Base-by-base conservation (phyloP, 1,140 invertebrate species). In the Drosophila rhopaloa region DNA sequence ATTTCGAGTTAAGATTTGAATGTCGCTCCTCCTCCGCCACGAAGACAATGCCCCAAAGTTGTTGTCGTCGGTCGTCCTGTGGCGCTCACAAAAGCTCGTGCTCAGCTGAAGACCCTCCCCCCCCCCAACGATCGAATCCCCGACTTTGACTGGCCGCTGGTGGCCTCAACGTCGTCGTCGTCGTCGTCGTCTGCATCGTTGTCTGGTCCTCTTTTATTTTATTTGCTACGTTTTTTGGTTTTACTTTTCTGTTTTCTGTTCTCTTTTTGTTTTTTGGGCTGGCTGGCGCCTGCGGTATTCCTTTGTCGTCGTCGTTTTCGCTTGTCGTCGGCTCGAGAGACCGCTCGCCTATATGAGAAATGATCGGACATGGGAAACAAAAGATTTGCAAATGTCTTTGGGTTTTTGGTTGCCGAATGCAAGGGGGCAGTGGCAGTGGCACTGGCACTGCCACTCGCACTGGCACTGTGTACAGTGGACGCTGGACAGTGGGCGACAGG, bases 1-100 rank as follows among this genome's bases (percentile, higher is more conserved):
- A 91, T 91, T 91, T 91, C 83, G 58, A 91, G 89, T 91, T 91
- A 91, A 91, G 89, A 91, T 91, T 91, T 91, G 89, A 91, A 91
- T 91, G 89, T 89, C 55, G 54, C 54, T 51, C 70, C 71, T 57
- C 66, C 65, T 65, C 62, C 47, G 32, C 66, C 63, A 57, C 35
- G 41, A 76, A 89, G 77, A 89, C 84, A 89, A 88, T 89, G 80
- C 77, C 76, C 27, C 41, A 38, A 66, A 32, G 62, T 46, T 38
- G 62, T 60, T 13, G 62, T 66, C 53, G 40, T 14, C 41, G 29
- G 41, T 53, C 43, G 51, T 70, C 65, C 73, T 57, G 47, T 75
- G 77, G 60, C 76, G 66, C 76, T 79, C 77, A 74, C 76, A 80
- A 57, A 72, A 81, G 79, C 79, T 81, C 79, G 79, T 81, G 79